Conservation (phyloP, 1,140 invertebrate genomes). For the Meloidogyne chitwoodi region DNA sequence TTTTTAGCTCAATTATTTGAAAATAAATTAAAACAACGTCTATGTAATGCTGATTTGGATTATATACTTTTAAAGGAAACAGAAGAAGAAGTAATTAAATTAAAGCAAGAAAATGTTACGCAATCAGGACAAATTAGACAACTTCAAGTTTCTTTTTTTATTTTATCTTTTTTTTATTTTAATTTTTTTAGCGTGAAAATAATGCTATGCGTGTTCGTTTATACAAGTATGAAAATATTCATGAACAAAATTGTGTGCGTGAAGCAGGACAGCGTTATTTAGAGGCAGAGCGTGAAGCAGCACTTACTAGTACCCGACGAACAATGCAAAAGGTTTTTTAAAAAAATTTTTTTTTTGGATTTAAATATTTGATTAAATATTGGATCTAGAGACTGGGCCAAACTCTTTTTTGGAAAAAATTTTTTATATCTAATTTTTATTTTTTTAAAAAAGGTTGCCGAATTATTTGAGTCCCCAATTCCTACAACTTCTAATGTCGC, state of each 20-base stretch:
- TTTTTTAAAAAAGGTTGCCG: not conserved
- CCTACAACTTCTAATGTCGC: conserved; percentile 14
- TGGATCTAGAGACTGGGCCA: too few species aligned
- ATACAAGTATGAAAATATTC: not conserved
- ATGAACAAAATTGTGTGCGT: not conserved
- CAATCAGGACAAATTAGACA: not conserved
- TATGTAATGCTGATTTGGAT: conserved; percentile 7
- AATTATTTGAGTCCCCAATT: conserved; percentile 9
- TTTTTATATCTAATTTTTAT: not conserved
- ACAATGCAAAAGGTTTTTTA: not conserved
- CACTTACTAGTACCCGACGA: not conserved
- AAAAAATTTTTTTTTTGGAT: not conserved
- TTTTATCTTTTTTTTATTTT: not conserved
- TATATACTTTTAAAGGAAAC: not conserved
- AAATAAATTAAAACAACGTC: conserved; percentile 6
- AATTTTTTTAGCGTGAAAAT: not conserved
- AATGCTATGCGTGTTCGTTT: not conserved
- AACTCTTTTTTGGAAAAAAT: too few species aligned
- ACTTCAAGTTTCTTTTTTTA: not conserved
- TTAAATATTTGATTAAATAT: too few species aligned
- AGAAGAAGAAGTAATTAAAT: not conserved
- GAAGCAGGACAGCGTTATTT: not conserved
- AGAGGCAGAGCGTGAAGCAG: not conserved
- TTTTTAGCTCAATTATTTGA: conserved; percentile 4
- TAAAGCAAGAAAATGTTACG: not conserved